Conservation (phyloP, 2,113 vertebrate genomes). For the Trachemys scripta region DNA sequence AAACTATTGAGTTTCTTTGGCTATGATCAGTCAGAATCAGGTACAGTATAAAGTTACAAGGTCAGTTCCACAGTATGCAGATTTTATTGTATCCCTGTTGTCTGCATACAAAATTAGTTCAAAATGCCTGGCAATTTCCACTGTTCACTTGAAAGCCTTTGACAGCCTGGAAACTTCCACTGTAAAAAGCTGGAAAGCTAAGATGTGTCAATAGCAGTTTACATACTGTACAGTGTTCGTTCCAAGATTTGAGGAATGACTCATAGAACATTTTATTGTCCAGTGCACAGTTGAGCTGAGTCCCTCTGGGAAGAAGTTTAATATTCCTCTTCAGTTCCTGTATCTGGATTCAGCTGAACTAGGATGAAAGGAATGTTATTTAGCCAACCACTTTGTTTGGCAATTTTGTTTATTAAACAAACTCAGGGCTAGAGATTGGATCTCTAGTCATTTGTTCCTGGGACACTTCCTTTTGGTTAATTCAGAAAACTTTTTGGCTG, state of each 20-base stretch:
- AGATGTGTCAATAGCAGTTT: neutral
- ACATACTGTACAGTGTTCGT: accelerated
- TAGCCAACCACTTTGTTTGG: conserved; percentile 43
- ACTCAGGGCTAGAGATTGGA: conserved; percentile 45
- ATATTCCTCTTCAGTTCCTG: neutral
- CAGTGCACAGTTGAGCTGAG: neutral
- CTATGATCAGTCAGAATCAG: conserved; percentile 89
- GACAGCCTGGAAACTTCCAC: neutral
- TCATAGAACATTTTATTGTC: neutral
- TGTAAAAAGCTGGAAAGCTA: neutral
- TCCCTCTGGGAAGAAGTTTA: neutral
- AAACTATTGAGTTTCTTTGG: conserved; percentile 95
- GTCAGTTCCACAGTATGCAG: neutral
- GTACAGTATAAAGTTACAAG: conserved; percentile 68
- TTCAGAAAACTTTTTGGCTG: conserved; percentile 29
- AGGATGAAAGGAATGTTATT: conserved; percentile 34
- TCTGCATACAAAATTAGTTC: neutral
- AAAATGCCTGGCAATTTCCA: neutral
- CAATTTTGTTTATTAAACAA: conserved; percentile 65
- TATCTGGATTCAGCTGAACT: conserved; percentile 22
- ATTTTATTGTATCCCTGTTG: neutral
- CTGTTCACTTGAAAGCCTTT: neutral
- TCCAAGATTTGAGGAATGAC: neutral
- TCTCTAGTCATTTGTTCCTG: conserved; percentile 43
- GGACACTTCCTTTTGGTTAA: conserved; percentile 51